Base-by-base conservation (phyloP, 2,888 invertebrate genomes). In the Spisula subtruncata region DNA sequence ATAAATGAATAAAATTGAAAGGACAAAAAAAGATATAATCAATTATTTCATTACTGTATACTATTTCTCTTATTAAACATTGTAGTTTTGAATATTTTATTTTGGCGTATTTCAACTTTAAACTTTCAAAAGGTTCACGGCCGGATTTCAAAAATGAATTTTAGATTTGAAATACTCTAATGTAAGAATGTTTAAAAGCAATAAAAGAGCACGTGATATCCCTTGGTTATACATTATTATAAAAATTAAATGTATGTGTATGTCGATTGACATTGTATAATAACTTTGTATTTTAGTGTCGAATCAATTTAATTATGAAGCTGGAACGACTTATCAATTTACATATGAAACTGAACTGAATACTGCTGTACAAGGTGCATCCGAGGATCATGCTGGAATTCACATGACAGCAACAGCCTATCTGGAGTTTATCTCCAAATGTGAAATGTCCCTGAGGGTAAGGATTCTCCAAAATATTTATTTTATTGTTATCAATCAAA, bases 261-360 rank as follows among this genome's bases (percentile, higher is more conserved):
- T 8, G 6, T 51, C 12, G 51, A 8, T 51, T 51, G 1, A 29
- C 51, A 51, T 51, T 25, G 51, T 54, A 2, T 41, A 18, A 10
- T 6, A 6, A n/a, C 18, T 60, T n/a, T 60, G 0, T 35, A 60
- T 92, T 93, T n/a, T 92, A 96, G 96, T 92, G 71, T 88, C 93
- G 12, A 93, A 89, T 86, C 98, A 97, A 94, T 97, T 97, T 93
- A 92, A 93, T 35, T 97, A 97, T 92, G 95, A 95, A 92, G 90
- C 95, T n/a, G 98, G 98, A 79, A 98, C 98, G 93, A 98, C 98
- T 0, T 99, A 99, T 97, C 98, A 97, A 93, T 99, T 98, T 97
- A 97, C 97, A 90, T 98, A 98, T 89, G 98, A 98, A 94, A 98
- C 98, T 83, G 95, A 95, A 48, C 97, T 97, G 25, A 97, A 97